A percentile compares a stretch with the other conserved stretches of the same genome.
These are phyloP conservation scores for Mormyrops boulengeri DNA, from an alignment of 2,797 vertebrate genomes.

Conservation along the genomic window DNA sequence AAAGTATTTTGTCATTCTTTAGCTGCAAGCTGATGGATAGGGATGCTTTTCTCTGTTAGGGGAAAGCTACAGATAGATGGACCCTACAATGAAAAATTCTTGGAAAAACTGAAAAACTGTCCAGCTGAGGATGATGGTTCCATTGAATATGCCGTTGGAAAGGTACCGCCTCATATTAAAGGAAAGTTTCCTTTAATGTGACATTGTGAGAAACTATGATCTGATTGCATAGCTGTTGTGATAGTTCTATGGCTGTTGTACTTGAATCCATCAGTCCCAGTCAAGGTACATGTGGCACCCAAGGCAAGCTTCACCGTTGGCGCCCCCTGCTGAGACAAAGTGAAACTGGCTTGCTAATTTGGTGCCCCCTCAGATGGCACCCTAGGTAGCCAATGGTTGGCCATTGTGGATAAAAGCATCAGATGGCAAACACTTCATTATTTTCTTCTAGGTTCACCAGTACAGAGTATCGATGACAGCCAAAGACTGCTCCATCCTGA, in stretches of 20 bases:
- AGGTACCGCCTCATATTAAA: conserved; percentile 61
- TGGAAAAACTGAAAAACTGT: conserved; percentile 81
- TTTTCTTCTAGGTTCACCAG: conserved; percentile 75
- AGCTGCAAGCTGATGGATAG: neutral
- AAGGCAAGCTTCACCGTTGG: neutral
- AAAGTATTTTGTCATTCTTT: neutral
- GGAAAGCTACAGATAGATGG: conserved; percentile 82
- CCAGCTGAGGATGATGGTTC: conserved; percentile 81
- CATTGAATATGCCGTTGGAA: conserved; percentile 76
- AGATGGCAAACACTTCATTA: neutral
- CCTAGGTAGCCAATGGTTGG: neutral
- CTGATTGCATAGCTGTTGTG: neutral
- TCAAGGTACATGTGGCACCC: neutral
- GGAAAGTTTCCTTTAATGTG: neutral
- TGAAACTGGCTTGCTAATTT: neutral
- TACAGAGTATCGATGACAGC: conserved; percentile 93
- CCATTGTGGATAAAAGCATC: neutral
- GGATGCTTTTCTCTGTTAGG: conserved; percentile 48
- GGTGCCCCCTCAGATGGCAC: neutral
- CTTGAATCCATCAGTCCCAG: neutral
- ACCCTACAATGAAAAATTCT: conserved; percentile 81
- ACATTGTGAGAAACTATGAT: neutral
- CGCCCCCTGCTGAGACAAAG: too few relatives aligned
- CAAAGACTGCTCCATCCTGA: conserved; percentile 96
- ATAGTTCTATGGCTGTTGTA: neutral